Evolutionary conservation across 2,113 vertebrate species (phyloP).

Genomic region (Misgurnus mizolepis): DNA sequence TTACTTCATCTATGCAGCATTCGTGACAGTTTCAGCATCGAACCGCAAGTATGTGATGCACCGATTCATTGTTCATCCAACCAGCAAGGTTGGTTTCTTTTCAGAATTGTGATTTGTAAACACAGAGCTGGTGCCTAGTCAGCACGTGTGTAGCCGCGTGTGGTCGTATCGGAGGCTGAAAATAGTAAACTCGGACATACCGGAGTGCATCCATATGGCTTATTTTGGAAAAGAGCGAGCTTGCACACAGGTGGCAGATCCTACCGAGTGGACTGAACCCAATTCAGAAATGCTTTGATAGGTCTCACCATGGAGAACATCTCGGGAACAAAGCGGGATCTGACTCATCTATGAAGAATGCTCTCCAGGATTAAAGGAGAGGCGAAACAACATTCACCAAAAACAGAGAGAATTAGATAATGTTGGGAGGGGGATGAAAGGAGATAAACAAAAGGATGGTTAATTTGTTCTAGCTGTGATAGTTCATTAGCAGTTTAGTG

Average conservation of each 20-base stretch:
- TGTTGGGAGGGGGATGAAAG: slow-evolving; percentile 3
- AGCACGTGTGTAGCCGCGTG: not conserved
- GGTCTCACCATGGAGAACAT: slow-evolving; percentile 6
- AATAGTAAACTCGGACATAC: slow-evolving; percentile 20
- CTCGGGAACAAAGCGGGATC: slow-evolving; percentile 12
- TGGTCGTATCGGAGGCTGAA: slow-evolving; percentile 37
- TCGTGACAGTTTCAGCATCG: too few species aligned
- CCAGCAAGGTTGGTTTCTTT: not conserved
- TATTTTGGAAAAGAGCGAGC: slow-evolving; percentile 13
- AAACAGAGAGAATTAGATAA: slow-evolving; percentile 14
- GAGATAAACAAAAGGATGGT: slow-evolving; percentile 11
- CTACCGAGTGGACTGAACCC: not conserved
- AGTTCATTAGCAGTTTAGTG: slow-evolving; percentile 55
- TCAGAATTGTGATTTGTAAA: slow-evolving; percentile 1
- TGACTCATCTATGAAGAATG: slow-evolving; percentile 25
- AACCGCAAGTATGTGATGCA: not conserved
- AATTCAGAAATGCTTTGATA: slow-evolving; percentile 29
- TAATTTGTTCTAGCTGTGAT: slow-evolving; percentile 47
- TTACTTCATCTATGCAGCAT: too few species aligned
- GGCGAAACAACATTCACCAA: not conserved
- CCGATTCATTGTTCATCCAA: not conserved
- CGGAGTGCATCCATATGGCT: slow-evolving; percentile 41
- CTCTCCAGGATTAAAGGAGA: slow-evolving; percentile 1
- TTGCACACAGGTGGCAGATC: not conserved
- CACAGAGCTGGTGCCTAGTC: not conserved